These are phyloP conservation scores for Silurus meridionalis DNA, from an alignment of 2,113 vertebrate genomes.

Conservation along the genomic window DNA sequence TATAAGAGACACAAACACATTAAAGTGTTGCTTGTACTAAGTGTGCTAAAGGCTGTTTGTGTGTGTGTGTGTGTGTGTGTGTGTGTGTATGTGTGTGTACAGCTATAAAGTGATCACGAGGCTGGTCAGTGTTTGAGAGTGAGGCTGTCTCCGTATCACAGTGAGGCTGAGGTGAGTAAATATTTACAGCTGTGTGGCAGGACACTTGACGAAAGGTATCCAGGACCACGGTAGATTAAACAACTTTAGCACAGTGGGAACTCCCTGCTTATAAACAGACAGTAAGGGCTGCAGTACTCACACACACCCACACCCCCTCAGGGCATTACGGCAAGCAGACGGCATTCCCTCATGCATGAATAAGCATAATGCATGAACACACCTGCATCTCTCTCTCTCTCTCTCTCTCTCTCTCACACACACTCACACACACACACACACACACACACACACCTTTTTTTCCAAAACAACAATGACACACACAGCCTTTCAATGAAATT, in stretches of 20 bases:
- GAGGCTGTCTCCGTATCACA: slow-evolving; percentile 41
- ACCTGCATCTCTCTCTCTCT: not conserved
- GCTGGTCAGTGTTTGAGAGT: slow-evolving; percentile 35
- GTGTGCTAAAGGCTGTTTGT: not conserved
- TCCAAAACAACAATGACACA: not conserved
- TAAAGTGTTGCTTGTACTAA: not conserved
- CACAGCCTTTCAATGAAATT: not conserved
- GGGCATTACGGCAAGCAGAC: slow-evolving; percentile 10
- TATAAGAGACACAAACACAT: not conserved
- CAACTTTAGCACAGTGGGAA: slow-evolving; percentile 68
- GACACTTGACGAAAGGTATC: slow-evolving; percentile 38
- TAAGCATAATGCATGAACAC: slow-evolving; percentile 19
- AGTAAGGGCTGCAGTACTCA: slow-evolving; percentile 23
- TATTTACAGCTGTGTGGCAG: slow-evolving; percentile 68
- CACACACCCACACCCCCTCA: not conserved
- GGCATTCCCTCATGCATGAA: slow-evolving; percentile 29
- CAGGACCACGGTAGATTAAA: slow-evolving; percentile 37
- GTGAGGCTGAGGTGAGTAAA: slow-evolving; percentile 64
- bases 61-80: not conserved
- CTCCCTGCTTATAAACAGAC: slow-evolving; percentile 71
- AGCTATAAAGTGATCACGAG: not conserved
- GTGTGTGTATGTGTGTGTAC: not conserved
- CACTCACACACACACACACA: not conserved
- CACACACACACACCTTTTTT: not conserved
- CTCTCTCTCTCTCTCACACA: not conserved